Evolutionary conservation across 2,797 vertebrate genomes (phyloP).

Genomic region (Cryptoblepharus egeriae): DNA sequence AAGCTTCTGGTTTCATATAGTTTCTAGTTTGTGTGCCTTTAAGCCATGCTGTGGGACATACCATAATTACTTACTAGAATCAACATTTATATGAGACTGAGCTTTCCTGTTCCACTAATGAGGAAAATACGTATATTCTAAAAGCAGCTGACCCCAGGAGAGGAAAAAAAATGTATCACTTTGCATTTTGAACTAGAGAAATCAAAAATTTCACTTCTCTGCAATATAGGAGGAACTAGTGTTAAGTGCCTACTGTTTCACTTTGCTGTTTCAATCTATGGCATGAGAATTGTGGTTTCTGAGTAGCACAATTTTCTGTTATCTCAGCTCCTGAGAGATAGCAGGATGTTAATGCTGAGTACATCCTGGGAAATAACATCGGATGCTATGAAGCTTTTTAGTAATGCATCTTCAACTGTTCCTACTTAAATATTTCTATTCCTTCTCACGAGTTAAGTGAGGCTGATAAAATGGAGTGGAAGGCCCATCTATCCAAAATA

Average conservation of each 20-base stretch:
- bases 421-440: conserved; percentile 30
- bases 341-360: conserved; percentile 29
- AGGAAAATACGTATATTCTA: background rate
- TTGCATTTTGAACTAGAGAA: background rate
- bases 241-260: background rate
- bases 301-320: conserved; percentile 28
- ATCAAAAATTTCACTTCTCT: background rate
- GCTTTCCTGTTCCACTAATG: background rate
- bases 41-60: background rate
- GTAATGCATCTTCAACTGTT: conserved; percentile 34
- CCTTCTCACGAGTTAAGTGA: conserved; percentile 53
- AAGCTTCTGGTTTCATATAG: too few species aligned
- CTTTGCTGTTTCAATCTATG: conserved; percentile 26
- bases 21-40: background rate
- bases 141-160: background rate
- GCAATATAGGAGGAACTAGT: background rate
- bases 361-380: conserved; percentile 38
- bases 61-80: background rate
- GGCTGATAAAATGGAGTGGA: conserved; percentile 52
- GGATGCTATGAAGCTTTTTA: conserved; percentile 27
- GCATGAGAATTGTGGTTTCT: conserved; percentile 28
- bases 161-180: background rate
- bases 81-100: background rate
- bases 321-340: conserved; percentile 37
- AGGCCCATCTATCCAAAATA: conserved; percentile 44